phyloP scores from a whole-genome alignment of 2,888 invertebrate genomes.

The Tinea semifulvella region DNA sequence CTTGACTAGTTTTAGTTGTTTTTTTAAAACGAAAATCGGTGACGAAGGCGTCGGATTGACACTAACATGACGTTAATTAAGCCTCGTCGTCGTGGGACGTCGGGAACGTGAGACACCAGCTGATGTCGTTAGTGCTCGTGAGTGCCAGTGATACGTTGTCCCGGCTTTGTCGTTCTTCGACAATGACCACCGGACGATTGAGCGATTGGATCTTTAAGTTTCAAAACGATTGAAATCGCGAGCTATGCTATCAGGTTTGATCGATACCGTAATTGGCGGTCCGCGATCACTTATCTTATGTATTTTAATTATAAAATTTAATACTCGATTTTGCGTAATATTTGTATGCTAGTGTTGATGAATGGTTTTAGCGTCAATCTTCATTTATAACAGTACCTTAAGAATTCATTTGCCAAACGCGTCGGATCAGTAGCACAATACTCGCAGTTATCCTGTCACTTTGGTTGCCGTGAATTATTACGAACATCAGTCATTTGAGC shows the following conservation, averaged over 20 bases:
- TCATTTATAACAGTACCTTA: conserved; percentile 8
- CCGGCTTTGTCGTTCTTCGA: conserved; percentile 25
- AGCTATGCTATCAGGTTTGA: background rate
- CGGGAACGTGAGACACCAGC: conserved; percentile 8
- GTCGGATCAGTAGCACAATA: conserved; percentile 36
- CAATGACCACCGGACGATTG: conserved; percentile 41
- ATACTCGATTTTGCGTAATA: background rate
- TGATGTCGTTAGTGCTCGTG: conserved; percentile 8
- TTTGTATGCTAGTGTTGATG: conserved; percentile 1
- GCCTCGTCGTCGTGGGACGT: conserved; percentile 17
- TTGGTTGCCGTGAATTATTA: conserved; percentile 38
- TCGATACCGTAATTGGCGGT: conserved; percentile 8
- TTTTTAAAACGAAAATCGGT: conserved; percentile 11
- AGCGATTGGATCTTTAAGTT: conserved; percentile 38
- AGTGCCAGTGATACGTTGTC: conserved; percentile 8
- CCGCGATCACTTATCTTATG: background rate
- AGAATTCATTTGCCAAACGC: conserved; percentile 10
- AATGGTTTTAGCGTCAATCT: background rate
- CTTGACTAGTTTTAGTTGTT: conserved; percentile 10
- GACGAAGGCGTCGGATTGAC: conserved; percentile 24
- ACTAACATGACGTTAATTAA: conserved; percentile 43
- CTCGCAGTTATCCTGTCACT: conserved; percentile 39
- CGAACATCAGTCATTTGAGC: conserved; percentile 37
- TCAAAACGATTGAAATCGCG: conserved; percentile 33
- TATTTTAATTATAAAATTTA: conserved; percentile 3